These are phyloP conservation scores for Hemithea aestivaria DNA, from an alignment of 2,888 invertebrate genomes.

Conservation along the genomic window DNA sequence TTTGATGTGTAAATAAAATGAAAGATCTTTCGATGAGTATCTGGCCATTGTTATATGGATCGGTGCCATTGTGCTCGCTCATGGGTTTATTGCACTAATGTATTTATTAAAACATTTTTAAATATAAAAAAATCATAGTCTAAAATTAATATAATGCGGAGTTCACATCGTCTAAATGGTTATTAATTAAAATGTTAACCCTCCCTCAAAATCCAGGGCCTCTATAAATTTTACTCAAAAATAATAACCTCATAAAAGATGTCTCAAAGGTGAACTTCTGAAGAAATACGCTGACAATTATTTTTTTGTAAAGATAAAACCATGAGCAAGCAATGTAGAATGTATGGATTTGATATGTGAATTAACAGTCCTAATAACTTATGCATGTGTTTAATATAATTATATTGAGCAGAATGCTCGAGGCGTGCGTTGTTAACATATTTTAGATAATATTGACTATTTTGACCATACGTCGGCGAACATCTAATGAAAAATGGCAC, in stretches of 20 bases:
- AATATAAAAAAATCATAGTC: too few relatives aligned
- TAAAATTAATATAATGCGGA: too few relatives aligned
- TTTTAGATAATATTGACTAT: constrained; percentile 13
- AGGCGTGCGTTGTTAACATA: constrained; percentile 16
- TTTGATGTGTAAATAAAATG: constrained; percentile 65
- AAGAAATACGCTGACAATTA: too few relatives aligned
- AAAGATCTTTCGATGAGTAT: constrained; percentile 60
- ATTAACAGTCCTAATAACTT: constrained; percentile 41
- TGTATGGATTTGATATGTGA: constrained; percentile 40
- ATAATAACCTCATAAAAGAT: too few relatives aligned
- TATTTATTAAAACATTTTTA: background rate
- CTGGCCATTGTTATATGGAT: constrained; percentile 47
- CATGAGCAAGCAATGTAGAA: constrained; percentile 22
- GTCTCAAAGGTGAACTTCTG: too few relatives aligned
- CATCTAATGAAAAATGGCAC: too few relatives aligned
- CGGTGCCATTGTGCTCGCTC: constrained; percentile 37
- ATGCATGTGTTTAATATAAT: constrained; percentile 32
- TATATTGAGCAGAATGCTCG: constrained; percentile 24
- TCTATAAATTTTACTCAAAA: too few relatives aligned
- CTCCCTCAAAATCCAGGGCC: too few relatives aligned
- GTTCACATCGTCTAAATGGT: too few relatives aligned
- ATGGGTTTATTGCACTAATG: constrained; percentile 22
- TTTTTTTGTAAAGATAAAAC: constrained; percentile 4
- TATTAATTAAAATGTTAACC: too few relatives aligned
- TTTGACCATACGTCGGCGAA: constrained; percentile 35